These are phyloP conservation scores for Belonocnema kinseyi DNA, from an alignment of 1,140 invertebrate genomes.

Conservation along the genomic window DNA sequence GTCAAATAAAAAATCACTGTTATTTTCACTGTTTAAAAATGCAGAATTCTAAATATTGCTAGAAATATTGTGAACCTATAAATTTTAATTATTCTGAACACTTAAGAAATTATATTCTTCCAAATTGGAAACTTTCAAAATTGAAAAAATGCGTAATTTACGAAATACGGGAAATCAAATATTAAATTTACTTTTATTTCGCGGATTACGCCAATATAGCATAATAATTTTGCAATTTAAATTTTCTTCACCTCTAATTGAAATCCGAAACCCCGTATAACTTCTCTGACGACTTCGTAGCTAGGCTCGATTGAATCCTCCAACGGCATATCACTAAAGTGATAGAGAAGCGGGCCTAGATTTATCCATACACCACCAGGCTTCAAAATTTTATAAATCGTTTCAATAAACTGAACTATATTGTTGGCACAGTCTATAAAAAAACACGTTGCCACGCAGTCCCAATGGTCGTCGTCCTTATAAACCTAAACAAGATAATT, in stretches of 20 bases:
- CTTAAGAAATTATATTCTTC: too few relatives aligned
- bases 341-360: constrained; percentile 95
- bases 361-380: constrained; percentile 93
- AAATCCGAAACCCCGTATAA: constrained; percentile 93
- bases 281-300: constrained; percentile 88
- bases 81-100: too few relatives aligned
- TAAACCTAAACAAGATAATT: constrained; percentile 79
- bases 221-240: neutral
- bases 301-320: constrained; percentile 96
- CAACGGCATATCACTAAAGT: constrained; percentile 92
- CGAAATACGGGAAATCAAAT: too few relatives aligned
- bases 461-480: constrained; percentile 85
- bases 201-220: too few relatives aligned
- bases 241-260: constrained; percentile 82
- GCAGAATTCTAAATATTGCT: too few relatives aligned
- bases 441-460: constrained; percentile 97
- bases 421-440: constrained; percentile 99
- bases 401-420: constrained; percentile 95
- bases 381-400: constrained; percentile 93
- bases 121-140: too few relatives aligned
- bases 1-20: too few relatives aligned
- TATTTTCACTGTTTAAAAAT: too few relatives aligned
- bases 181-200: too few relatives aligned
- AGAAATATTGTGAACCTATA: too few relatives aligned
- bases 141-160: too few relatives aligned